A percentile compares a stretch with the other conserved stretches of the same genome.
phyloP scores from a whole-genome alignment of 2,113 vertebrate genomes.

The Odocoileus virginianus region DNA sequence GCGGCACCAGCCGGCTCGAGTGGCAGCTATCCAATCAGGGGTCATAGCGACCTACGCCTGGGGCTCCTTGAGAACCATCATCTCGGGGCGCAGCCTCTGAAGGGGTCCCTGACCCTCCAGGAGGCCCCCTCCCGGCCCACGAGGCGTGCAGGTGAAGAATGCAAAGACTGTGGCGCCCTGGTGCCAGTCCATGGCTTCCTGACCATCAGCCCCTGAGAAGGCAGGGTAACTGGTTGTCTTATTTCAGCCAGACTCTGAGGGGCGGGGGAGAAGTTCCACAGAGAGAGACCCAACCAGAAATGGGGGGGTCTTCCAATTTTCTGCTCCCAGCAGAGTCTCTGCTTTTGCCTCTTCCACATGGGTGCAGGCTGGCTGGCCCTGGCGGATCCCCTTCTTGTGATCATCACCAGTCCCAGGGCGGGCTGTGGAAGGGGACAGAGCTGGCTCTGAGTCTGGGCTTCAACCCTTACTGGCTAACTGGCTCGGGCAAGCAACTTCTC shows the following conservation, averaged over 20 bases:
- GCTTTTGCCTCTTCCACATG: not conserved
- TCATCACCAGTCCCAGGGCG: not conserved
- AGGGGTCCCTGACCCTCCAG: not conserved
- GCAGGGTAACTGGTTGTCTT: rapidly evolving
- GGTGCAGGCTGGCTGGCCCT: not conserved
- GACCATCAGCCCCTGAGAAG: not conserved
- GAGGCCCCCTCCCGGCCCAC: not conserved
- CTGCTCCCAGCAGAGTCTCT: not conserved
- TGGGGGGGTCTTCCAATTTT: too few species aligned
- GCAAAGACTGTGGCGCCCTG: not conserved
- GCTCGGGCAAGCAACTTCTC: not conserved
- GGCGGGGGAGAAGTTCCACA: not conserved
- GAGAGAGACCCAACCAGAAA: not conserved
- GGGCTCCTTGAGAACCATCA: not conserved
- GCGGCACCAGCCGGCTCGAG: not conserved
- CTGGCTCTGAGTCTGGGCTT: not conserved
- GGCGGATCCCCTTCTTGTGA: rapidly evolving
- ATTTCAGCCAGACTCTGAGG: not conserved
- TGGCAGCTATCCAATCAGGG: not conserved
- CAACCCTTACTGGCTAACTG: not conserved
- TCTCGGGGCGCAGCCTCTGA: rapidly evolving
- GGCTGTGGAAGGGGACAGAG: not conserved
- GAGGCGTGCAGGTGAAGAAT: not conserved
- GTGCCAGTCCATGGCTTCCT: not conserved
- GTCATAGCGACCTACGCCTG: not conserved